Evolutionary conservation across 2,888 invertebrate genomes (phyloP).

Genomic region (Drosophila tanythrix): DNA sequence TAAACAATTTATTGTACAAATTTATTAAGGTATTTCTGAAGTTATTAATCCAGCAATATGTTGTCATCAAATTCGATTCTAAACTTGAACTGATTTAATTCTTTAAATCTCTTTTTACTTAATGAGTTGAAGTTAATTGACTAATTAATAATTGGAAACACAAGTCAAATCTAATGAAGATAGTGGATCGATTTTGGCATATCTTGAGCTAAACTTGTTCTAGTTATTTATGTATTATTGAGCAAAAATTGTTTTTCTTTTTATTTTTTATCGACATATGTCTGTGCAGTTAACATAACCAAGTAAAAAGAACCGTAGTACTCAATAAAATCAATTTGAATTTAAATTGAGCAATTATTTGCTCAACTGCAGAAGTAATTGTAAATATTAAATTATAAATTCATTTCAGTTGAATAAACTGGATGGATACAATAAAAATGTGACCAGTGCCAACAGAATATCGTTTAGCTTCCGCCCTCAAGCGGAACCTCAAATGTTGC

Average conservation of each 20-base stretch:
- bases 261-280: background rate
- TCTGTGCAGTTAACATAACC: background rate
- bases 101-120: background rate
- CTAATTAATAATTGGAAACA: background rate
- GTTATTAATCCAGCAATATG: background rate
- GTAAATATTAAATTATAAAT: constrained; percentile 4
- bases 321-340: background rate
- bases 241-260: background rate
- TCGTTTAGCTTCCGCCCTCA: constrained; percentile 23
- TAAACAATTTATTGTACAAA: background rate
- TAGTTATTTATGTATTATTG: background rate
- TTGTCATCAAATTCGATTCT: background rate
- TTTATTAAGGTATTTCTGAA: background rate
- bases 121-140: background rate
- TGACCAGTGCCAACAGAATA: constrained; percentile 21
- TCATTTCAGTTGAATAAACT: constrained; percentile 1
- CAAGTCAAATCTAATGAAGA: background rate
- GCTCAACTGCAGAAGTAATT: background rate
- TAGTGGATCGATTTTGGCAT: background rate
- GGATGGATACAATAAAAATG: constrained; percentile 1
- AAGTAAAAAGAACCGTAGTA: background rate
- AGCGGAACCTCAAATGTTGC: constrained; percentile 5
- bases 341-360: constrained; percentile 1
- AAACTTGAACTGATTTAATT: background rate
- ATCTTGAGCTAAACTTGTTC: background rate